Base-by-base conservation (phyloP, 1,140 invertebrate genomes). In the Bombus ignitus region DNA sequence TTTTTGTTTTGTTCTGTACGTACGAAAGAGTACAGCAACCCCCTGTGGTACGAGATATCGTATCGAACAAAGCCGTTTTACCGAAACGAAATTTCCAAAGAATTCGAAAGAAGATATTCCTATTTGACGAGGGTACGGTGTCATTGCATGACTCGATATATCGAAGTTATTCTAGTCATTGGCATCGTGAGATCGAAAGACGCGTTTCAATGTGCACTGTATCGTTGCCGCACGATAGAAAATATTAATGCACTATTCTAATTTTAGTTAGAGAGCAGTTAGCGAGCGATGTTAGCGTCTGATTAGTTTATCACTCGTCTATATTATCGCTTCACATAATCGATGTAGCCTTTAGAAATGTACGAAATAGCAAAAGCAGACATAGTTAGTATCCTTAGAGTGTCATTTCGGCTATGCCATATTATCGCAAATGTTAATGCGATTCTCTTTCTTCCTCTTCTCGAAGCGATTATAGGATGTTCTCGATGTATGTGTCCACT, bases 371-470 rank as follows among this genome's bases (percentile, higher is more conserved):
- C 62, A 32, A 66, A 88, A 22, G 9, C 73, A 37, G 22, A 39
- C 70, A 44, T 53, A 70, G 28, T 42, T 53, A 47, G 25, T n/a
- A 53, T 53, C 47, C 47, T 53, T 53, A 53, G 5, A 47, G 1
- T 13, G n/a, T 35, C 71, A 37, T 47, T 80, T 28, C 57, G 53
- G 42, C 66, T 83, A 71, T 62, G 47, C 44, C 12, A 85, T 57
- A 68, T 83, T 62, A 62, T 62, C 66, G 59, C 87, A 88, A 53
- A 74, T 42, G 75, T 85, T 39, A 62, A 85, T 72, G 65, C 75
- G 65, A 68, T 72, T 88, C 87, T 88, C 88, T 88, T 88, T 89
- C 87, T 85, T 89, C 87, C 87, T 88, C 87, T 68, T 88, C 73
- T 85, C 87, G 39, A 85, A 85, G 37, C 28, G 53, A 80, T 44